These are phyloP conservation scores for Malurus leucopterus DNA, from an alignment of 2,797 vertebrate genomes.

Conservation along the genomic window DNA sequence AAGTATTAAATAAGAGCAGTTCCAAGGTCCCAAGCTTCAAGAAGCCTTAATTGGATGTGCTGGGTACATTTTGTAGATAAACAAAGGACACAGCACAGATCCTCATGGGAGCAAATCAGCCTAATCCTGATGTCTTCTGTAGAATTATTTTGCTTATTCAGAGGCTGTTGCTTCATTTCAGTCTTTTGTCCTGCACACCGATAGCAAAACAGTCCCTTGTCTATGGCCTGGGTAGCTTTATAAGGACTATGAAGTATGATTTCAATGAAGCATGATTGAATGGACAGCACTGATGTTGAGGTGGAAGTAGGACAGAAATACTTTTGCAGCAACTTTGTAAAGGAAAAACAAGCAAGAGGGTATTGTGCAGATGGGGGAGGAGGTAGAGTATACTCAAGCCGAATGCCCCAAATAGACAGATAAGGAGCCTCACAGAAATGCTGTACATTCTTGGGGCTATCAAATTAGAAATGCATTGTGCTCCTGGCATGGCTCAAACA, in stretches of 20 bases:
- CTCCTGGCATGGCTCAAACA: neutral
- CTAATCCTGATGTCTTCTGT: neutral
- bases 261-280: neutral
- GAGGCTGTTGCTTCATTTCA: neutral
- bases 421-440: neutral
- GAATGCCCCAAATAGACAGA: neutral
- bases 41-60: conserved; percentile 17
- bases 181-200: neutral
- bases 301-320: neutral
- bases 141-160: neutral
- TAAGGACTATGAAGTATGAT: neutral
- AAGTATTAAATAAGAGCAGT: conserved; percentile 39
- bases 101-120: neutral
- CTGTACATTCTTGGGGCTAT: rapidly evolving
- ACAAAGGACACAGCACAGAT: neutral
- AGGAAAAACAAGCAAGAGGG: neutral
- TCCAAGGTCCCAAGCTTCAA: conserved; percentile 18
- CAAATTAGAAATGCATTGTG: neutral
- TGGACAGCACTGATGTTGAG: neutral
- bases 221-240: neutral
- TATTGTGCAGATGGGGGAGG: neutral
- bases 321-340: neutral
- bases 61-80: conserved; percentile 29
- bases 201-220: neutral
- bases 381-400: neutral